Evolutionary conservation across 1,140 invertebrate genomes (phyloP).

Genomic region (Tetranychus cinnabarinus): DNA sequence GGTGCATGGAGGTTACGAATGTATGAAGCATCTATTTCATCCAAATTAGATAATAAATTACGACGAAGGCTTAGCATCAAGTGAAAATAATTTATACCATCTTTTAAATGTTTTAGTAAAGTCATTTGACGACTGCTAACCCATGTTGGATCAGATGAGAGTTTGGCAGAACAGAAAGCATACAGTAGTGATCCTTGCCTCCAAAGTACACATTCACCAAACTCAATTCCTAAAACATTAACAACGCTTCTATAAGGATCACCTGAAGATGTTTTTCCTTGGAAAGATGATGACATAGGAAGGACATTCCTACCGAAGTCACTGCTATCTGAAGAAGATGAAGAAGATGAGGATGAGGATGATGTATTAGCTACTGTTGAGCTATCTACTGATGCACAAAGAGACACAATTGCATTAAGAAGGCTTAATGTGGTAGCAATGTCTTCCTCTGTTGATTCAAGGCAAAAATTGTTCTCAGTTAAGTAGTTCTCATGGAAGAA

Average conservation of each 20-base stretch:
- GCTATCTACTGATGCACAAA: not conserved
- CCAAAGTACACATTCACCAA: slow-evolving; percentile 3
- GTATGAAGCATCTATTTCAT: no score
- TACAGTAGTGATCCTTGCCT: slow-evolving; percentile 2
- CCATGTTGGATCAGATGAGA: not conserved
- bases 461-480: not conserved
- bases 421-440: not conserved
- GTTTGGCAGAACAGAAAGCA: slow-evolving; percentile 3
- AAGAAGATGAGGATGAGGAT: no score
- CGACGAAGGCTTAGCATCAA: not conserved
- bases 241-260: not conserved
- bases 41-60: not conserved
- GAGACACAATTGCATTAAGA: not conserved
- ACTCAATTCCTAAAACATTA: slow-evolving; percentile 2
- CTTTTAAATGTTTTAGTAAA: not conserved
- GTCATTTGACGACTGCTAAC: not conserved
- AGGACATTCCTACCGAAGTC: no score
- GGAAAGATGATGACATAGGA: not conserved
- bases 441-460: not conserved
- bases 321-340: no score
- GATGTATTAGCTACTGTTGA: no score
- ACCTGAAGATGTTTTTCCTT: not conserved
- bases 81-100: slow-evolving; percentile 1
- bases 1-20: no score
- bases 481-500: slow-evolving; percentile 2